Conservation (phyloP, 2,888 invertebrate species). For the Acanthococcus lagerstroemiae region DNA sequence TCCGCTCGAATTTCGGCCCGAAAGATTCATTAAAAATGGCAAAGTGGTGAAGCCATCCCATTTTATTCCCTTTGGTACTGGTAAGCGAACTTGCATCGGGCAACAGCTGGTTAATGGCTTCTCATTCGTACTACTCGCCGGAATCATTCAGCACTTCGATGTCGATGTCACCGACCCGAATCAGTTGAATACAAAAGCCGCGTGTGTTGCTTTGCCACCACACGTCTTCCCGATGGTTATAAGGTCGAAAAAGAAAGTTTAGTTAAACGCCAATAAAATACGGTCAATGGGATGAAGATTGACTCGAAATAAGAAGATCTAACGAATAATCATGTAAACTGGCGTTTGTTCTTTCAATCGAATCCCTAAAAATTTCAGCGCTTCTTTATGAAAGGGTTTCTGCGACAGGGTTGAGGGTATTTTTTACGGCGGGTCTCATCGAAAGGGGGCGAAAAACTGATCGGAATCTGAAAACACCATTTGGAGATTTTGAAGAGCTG, state of each 20-base stretch:
- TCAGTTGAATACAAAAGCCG: conserved; percentile 49
- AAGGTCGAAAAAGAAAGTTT: background rate
- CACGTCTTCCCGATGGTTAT: conserved; percentile 54
- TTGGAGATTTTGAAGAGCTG: too few species aligned
- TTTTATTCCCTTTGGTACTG: conserved; percentile 76
- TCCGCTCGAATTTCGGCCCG: conserved; percentile 62
- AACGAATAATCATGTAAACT: too few species aligned
- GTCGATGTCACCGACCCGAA: conserved; percentile 48
- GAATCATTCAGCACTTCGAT: conserved; percentile 60
- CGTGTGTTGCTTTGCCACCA: conserved; percentile 64
- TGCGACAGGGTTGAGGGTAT: too few species aligned
- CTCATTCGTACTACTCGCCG: conserved; percentile 61
- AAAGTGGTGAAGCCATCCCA: conserved; percentile 52
- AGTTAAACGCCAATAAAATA: too few species aligned
- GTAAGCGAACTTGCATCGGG: conserved; percentile 76
- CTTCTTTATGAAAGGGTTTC: too few species aligned
- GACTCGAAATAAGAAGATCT: too few species aligned
- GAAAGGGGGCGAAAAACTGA: too few species aligned
- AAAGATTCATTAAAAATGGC: conserved; percentile 56
- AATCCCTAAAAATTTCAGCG: too few species aligned
- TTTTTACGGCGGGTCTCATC: too few species aligned
- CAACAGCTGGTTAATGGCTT: conserved; percentile 68
- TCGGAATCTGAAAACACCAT: too few species aligned
- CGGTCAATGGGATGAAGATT: too few species aligned
- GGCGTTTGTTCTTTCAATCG: too few species aligned